Evolutionary conservation across 2,113 vertebrate genomes (phyloP).

Genomic region (Dicentrarchus labrax): DNA sequence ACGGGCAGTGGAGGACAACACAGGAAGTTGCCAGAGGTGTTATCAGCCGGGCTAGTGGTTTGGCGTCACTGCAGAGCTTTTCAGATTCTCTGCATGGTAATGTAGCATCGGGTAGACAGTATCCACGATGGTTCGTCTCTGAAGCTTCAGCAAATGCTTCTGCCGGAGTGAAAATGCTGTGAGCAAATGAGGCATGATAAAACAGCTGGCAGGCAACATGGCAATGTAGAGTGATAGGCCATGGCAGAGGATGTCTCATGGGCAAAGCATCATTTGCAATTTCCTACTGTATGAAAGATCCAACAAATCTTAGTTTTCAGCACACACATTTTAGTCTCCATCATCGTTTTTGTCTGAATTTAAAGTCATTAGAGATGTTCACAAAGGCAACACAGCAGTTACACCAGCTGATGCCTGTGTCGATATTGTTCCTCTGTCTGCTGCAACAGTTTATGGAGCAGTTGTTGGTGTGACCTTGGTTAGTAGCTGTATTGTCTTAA

Average conservation of each 20-base stretch:
- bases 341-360: not conserved
- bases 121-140: slow-evolving; percentile 52
- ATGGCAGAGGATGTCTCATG: slow-evolving; percentile 71
- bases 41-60: slow-evolving; percentile 32
- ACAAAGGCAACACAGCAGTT: slow-evolving; percentile 8
- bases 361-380: slow-evolving; percentile 10
- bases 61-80: slow-evolving; percentile 33
- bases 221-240: slow-evolving; percentile 70
- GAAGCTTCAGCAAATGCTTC: slow-evolving; percentile 61
- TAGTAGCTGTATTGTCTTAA: not conserved
- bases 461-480: not conserved
- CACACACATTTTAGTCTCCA: slow-evolving; percentile 21
- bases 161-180: slow-evolving; percentile 67
- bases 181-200: slow-evolving; percentile 79
- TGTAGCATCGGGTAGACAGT: slow-evolving; percentile 20
- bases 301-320: slow-evolving; percentile 55
- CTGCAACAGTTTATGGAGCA: slow-evolving; percentile 3
- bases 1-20: slow-evolving; percentile 46
- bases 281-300: slow-evolving; percentile 63
- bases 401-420: not conserved
- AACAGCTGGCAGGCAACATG: slow-evolving; percentile 81
- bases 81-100: slow-evolving; percentile 31
- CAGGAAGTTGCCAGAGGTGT: slow-evolving; percentile 41
- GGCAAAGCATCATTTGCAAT: slow-evolving; percentile 73
- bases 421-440: not conserved